phyloP scores from a whole-genome alignment of 2,797 vertebrate genomes.

The Parauchenoglanis ngamensis region DNA sequence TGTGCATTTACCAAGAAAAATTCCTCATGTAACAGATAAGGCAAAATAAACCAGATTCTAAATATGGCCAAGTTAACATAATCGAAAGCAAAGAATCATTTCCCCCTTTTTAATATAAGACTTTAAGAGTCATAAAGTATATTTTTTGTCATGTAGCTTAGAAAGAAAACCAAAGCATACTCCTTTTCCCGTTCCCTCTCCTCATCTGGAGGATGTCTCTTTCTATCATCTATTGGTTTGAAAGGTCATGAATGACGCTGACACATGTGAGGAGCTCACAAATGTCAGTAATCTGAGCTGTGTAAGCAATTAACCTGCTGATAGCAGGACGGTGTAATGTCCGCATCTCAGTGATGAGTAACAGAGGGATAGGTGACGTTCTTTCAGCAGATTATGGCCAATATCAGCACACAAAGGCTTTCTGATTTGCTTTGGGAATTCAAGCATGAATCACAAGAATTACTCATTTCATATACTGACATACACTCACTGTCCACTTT shows the following conservation, averaged over 20 bases:
- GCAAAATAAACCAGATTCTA: background rate
- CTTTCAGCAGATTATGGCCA: slow-evolving; percentile 31
- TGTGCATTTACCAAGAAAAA: background rate
- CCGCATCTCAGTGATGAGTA: slow-evolving; percentile 38
- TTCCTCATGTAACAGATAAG: background rate
- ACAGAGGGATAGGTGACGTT: slow-evolving; percentile 56
- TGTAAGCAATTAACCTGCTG: slow-evolving; percentile 46
- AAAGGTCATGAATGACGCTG: slow-evolving; percentile 60
- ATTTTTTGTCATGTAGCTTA: background rate
- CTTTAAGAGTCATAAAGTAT: background rate
- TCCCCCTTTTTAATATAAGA: background rate
- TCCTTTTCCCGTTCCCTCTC: background rate
- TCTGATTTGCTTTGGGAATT: background rate
- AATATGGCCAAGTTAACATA: background rate
- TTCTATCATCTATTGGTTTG: slow-evolving; percentile 24
- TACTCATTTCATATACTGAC: background rate
- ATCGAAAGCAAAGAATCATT: background rate
- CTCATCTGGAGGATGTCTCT: slow-evolving; percentile 21
- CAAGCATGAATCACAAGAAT: background rate
- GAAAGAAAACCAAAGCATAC: background rate
- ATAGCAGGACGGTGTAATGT: slow-evolving; percentile 32
- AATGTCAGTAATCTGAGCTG: slow-evolving; percentile 43
- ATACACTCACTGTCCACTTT: background rate
- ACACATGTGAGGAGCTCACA: slow-evolving; percentile 33
- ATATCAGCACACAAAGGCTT: background rate